Percentiles rank a stretch among this genome's conserved stretches.
These are phyloP conservation scores for Epiblema foenella DNA, from an alignment of 2,888 invertebrate genomes.

Conservation along the genomic window DNA sequence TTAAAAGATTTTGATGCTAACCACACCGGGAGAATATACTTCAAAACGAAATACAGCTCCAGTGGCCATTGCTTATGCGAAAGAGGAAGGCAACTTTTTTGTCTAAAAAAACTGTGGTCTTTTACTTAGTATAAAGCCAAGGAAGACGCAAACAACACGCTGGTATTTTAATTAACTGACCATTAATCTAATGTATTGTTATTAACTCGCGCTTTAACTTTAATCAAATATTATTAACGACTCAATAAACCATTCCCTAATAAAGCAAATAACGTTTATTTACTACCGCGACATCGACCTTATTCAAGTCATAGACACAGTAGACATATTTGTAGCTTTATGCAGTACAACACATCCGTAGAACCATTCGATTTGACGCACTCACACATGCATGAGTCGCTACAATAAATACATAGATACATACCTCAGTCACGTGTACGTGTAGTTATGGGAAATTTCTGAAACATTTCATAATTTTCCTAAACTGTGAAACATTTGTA, in stretches of 20 bases:
- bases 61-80: too few relatives aligned
- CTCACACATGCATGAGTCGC: too few relatives aligned
- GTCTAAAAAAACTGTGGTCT: background rate
- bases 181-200: conserved; percentile 20
- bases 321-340: too few relatives aligned
- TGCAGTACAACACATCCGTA: too few relatives aligned
- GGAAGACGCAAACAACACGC: background rate
- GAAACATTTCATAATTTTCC: too few relatives aligned
- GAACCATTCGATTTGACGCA: too few relatives aligned
- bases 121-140: background rate
- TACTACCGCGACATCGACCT: conserved; percentile 34
- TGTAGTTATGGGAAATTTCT: too few relatives aligned
- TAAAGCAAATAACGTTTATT: conserved; percentile 40
- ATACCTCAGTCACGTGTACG: too few relatives aligned
- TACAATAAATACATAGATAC: too few relatives aligned
- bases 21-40: background rate
- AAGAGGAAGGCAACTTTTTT: background rate
- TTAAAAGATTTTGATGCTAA: background rate
- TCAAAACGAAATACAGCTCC: too few relatives aligned
- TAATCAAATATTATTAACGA: conserved; percentile 25
- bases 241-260: conserved; percentile 37
- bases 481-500: too few relatives aligned
- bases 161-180: conserved; percentile 1
- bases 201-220: conserved; percentile 26
- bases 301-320: conserved; percentile 52